These are phyloP conservation scores for Apamea anceps DNA, from an alignment of 2,888 invertebrate species.

Conservation along the genomic window DNA sequence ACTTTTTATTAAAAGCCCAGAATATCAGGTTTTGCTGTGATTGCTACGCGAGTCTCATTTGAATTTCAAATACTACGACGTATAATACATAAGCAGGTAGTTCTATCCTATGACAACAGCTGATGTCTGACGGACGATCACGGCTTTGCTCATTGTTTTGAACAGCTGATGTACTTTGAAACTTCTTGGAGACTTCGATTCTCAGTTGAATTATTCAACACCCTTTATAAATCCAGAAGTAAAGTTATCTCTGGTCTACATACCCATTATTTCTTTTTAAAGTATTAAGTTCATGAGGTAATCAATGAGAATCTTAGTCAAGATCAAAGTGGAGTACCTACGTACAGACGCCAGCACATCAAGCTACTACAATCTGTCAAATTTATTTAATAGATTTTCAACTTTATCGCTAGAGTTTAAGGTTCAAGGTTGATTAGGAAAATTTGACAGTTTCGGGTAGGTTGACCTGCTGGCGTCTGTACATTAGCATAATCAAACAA, in stretches of 20 bases:
- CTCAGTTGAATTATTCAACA: neutral
- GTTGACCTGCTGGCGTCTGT: too few species aligned
- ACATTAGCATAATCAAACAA: conserved; percentile 47
- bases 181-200: neutral
- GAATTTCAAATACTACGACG: conserved; percentile 62
- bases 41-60: conserved; percentile 58
- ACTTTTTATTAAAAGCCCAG: conserved; percentile 46
- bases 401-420: too few species aligned
- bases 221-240: neutral
- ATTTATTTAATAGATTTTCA: too few species aligned
- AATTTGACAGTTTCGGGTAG: too few species aligned
- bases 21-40: conserved; percentile 63
- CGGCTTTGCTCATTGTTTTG: conserved; percentile 39
- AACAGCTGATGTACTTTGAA: conserved; percentile 21
- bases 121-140: conserved; percentile 36
- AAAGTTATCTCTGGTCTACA: neutral
- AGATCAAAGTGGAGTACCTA: neutral
- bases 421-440: too few species aligned
- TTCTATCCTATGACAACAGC: conserved; percentile 45
- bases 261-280: neutral
- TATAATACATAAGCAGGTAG: conserved; percentile 43
- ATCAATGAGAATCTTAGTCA: neutral
- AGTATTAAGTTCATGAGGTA: neutral
- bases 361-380: too few species aligned
- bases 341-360: too few species aligned